Evolutionary conservation across 2,113 vertebrate species (phyloP), one percentile per base, ranked within the genome.

Genomic region (Octodon degus): DNA sequence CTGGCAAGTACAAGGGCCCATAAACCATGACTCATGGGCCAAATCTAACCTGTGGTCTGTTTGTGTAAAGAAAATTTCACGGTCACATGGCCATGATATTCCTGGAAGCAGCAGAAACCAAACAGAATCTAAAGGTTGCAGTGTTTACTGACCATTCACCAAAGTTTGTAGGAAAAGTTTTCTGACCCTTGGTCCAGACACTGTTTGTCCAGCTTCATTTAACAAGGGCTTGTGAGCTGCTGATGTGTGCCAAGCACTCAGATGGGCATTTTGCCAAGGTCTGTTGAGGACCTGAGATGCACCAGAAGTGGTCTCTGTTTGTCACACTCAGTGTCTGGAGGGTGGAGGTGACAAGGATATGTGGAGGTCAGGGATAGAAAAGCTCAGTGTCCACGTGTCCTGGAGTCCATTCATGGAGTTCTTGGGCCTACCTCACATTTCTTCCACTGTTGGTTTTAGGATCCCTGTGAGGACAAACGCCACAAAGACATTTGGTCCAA

Each of bases 401-500:
- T 0, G 60, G 70, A 62, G 72, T 37, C 30, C 32, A 4, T 7
- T 82, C 34, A 1, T 11, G 47, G 90, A 68, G 8, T 37, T 76
- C 43, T 22, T 0, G 13, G 20, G 7, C 10, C 5, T 60, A 68
- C n/a, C 70, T 86, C 13, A 93, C 24, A 11, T n/a, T 22, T 25
- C 30, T 53, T 67, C 81, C 68, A 0, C 0, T 79, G 55, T 74
- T 32, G 0, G 0, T 98, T 99, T 97, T 98, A 99, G 99, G 99
- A 99, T 98, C 99, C 99, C 77, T 99, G 99, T 65, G 99, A 99
- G 97, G 99, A 99, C 98, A 99, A 99, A 98, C 99, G 99, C 43
- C 99, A 99, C 99, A 99, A 99, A 98, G 99, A 99, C 98, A 99
- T 99, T 98, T 99, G 99, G 99, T 99, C 99, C 93, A 99, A 99